Evolutionary conservation across 2,113 vertebrate genomes (phyloP).

Genomic region (Coracopsis vasa): DNA sequence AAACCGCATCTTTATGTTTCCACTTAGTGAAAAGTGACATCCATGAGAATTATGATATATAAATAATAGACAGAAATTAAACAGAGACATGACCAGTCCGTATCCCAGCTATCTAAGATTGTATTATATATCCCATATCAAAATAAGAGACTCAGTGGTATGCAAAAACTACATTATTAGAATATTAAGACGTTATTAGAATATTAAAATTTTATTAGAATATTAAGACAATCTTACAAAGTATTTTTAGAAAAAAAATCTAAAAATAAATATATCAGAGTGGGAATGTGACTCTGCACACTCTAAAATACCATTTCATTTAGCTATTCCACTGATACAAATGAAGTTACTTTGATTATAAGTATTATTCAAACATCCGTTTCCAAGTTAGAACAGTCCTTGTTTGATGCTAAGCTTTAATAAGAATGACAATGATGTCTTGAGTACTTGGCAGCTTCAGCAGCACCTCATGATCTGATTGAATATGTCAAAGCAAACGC

Average conservation of each 20-base stretch:
- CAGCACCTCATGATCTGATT: conserved; percentile 74
- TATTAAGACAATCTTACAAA: not conserved
- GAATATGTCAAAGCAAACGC: conserved; percentile 75
- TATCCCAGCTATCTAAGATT: not conserved
- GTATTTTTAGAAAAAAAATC: not conserved
- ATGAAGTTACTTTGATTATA: conserved; percentile 83
- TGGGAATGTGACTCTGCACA: not conserved
- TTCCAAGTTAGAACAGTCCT: conserved; percentile 11
- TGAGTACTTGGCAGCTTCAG: conserved; percentile 6
- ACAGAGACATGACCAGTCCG: not conserved
- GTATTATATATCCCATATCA: not conserved
- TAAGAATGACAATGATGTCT: conserved; percentile 1
- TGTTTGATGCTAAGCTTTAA: conserved; percentile 42
- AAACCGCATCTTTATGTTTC: not conserved
- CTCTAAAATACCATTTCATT: not conserved
- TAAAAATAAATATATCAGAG: not conserved
- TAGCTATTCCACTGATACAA: conserved; percentile 67
- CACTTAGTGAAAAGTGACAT: not conserved
- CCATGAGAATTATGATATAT: not conserved
- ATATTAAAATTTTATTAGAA: not conserved
- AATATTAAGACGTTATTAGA: not conserved
- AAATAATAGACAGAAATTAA: not conserved
- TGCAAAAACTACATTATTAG: not conserved
- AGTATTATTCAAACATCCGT: conserved; percentile 74
- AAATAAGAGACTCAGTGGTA: not conserved